Conservation (phyloP, 2,113 vertebrate species). For the Chunga burmeisteri region DNA sequence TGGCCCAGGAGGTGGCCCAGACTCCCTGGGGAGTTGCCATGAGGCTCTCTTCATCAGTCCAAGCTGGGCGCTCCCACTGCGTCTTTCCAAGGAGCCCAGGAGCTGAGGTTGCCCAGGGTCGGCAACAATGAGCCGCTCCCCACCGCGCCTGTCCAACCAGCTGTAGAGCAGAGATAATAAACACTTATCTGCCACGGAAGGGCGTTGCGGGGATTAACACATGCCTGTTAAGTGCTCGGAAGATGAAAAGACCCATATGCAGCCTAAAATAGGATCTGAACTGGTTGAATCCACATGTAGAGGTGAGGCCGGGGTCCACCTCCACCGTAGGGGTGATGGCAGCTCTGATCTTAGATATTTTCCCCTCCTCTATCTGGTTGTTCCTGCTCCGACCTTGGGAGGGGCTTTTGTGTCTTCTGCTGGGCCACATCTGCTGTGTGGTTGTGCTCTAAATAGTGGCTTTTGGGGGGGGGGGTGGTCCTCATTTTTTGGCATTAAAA, state of each 20-base stretch:
- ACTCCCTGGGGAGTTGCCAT: not conserved
- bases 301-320: not conserved
- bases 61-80: fast-evolving
- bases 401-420: not conserved
- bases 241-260: constrained; percentile 50
- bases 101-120: not conserved
- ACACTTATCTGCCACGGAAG: constrained; percentile 35
- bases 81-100: not conserved
- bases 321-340: not conserved
- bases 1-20: not conserved
- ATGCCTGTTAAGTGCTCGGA: constrained; percentile 2
- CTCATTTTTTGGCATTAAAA: not conserved
- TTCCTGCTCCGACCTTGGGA: not conserved
- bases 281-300: constrained; percentile 47
- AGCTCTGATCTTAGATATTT: constrained; percentile 16
- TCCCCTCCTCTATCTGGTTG: not conserved
- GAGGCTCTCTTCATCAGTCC: not conserved
- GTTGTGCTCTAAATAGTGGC: not conserved
- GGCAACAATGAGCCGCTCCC: not conserved
- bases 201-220: constrained; percentile 7
- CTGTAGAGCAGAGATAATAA: constrained; percentile 36
- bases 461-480: not conserved
- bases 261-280: constrained; percentile 42
- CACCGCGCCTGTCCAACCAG: not conserved
- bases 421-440: not conserved